Conservation (phyloP, 2,888 invertebrate species). For the Tetheella fluctuosa region DNA sequence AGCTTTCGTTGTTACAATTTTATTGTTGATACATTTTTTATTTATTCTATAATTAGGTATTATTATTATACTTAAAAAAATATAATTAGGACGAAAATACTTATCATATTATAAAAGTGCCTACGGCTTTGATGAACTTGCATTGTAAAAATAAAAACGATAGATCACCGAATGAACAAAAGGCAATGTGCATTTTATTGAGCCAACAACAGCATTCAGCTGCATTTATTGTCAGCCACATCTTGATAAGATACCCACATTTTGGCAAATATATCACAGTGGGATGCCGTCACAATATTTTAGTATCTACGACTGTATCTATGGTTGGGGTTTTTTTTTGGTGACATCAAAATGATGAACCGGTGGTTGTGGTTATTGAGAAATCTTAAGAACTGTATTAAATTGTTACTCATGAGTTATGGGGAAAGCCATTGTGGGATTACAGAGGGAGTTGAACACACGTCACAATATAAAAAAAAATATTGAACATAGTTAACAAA, state of each 20-base stretch:
- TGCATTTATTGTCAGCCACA: conserved; percentile 62
- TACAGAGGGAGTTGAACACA: too few species aligned
- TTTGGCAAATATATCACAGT: conserved; percentile 81
- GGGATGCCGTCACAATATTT: conserved; percentile 83
- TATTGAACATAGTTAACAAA: too few species aligned
- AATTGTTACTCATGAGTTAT: neutral
- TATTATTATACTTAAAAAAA: too few species aligned
- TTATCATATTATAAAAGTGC: too few species aligned
- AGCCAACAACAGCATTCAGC: conserved; percentile 66
- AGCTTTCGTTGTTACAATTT: neutral
- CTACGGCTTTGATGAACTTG: too few species aligned
- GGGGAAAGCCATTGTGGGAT: neutral
- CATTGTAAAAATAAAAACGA: neutral
- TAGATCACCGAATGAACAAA: conserved; percentile 28
- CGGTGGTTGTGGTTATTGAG: conserved; percentile 14
- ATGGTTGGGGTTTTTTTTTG: conserved; percentile 50
- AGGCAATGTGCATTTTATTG: conserved; percentile 62
- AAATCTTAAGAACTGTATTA: conserved; percentile 13
- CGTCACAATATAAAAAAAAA: neutral
- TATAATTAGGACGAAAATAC: too few species aligned
- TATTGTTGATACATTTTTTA: neutral
- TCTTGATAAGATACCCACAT: conserved; percentile 81
- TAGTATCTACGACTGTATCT: conserved; percentile 73
- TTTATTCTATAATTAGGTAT: neutral
- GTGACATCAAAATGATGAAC: conserved; percentile 31